phyloP scores from a whole-genome alignment of 2,113 vertebrate genomes.

The Stictonetta naevosa region DNA sequence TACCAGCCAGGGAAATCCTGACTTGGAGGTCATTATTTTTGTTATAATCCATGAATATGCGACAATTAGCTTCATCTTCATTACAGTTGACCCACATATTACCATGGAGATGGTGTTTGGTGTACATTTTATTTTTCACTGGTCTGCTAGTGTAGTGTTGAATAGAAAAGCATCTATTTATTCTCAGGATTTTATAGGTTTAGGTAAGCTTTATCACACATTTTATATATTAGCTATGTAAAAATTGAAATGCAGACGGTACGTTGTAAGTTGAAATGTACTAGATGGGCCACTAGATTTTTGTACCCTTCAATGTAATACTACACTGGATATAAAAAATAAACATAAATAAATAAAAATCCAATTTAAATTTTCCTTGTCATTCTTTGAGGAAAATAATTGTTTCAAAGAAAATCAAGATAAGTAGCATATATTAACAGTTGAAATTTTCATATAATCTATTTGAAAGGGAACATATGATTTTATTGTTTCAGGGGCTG shows the following conservation, averaged over 20 bases:
- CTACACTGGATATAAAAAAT: not conserved
- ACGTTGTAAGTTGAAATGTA: not conserved
- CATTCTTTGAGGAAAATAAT: not conserved
- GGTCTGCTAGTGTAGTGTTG: not conserved
- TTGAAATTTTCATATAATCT: not conserved
- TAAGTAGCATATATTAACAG: not conserved
- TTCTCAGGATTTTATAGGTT: not conserved
- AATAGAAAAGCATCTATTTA: not conserved
- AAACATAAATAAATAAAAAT: not conserved
- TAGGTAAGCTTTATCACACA: not conserved
- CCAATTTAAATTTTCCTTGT: not conserved
- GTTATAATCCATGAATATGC: slow-evolving; percentile 52
- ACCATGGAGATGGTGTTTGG: slow-evolving; percentile 33
- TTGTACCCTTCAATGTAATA: not conserved
- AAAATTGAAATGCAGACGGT: not conserved
- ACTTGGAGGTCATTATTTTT: slow-evolving; percentile 56
- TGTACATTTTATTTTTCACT: slow-evolving; percentile 20
- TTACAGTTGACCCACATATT: slow-evolving; percentile 44
- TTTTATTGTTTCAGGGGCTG: not conserved
- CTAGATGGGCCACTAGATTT: not conserved
- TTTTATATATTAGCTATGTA: not conserved
- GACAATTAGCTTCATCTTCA: slow-evolving; percentile 31
- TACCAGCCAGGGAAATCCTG: slow-evolving; percentile 32
- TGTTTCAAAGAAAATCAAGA: not conserved
- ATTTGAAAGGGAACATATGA: not conserved